Evolutionary conservation across 2,888 invertebrate species (phyloP).

Genomic region (Sceliomorpha sp.): DNA sequence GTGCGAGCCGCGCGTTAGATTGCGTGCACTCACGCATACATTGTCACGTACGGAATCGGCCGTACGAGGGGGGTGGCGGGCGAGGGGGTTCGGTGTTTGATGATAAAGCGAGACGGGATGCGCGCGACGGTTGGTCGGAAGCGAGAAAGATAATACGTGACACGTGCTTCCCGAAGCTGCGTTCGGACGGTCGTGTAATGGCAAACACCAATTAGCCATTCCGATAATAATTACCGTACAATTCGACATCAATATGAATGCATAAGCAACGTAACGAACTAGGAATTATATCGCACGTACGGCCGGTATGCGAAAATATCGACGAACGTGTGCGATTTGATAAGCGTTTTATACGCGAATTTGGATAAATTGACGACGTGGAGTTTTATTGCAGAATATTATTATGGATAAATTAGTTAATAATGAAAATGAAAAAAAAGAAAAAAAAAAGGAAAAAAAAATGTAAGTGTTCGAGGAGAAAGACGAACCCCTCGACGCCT

Average conservation of each 20-base stretch:
- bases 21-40: conserved; percentile 38
- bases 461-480: too few relatives aligned
- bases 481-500: too few relatives aligned
- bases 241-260: conserved; percentile 31
- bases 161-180: conserved; percentile 32
- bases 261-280: conserved; percentile 15
- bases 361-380: too few relatives aligned
- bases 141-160: conserved; percentile 39
- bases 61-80: too few relatives aligned
- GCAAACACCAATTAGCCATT: conserved; percentile 47
- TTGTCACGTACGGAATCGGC: conserved; percentile 27
- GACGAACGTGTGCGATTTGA: not conserved
- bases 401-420: too few relatives aligned
- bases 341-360: too few relatives aligned
- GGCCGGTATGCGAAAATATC: not conserved
- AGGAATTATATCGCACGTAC: not conserved
- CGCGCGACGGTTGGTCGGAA: conserved; percentile 6
- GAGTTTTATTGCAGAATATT: too few relatives aligned
- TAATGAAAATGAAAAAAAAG: too few relatives aligned
- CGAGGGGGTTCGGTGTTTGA: conserved; percentile 42
- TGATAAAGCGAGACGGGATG: conserved; percentile 16
- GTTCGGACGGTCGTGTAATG: conserved; percentile 14
- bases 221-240: conserved; percentile 37
- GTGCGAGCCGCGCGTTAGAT: conserved; percentile 33
- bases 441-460: too few relatives aligned